Evolutionary conservation across 2,113 vertebrate genomes (phyloP).

Genomic region (Spheniscus mendiculus): DNA sequence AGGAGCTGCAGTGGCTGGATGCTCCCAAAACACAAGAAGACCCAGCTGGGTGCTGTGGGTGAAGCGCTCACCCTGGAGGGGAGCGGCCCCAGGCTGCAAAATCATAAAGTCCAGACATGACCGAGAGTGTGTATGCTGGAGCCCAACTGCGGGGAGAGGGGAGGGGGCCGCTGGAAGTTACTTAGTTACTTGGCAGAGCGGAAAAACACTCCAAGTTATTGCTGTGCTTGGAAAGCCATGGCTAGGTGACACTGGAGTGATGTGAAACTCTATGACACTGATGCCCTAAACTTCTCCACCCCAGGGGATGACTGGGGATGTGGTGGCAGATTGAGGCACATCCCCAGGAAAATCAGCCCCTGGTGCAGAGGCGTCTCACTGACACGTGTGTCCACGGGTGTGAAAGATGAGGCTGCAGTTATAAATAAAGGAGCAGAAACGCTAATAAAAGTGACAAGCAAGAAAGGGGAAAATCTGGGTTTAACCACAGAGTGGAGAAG

Average conservation of each 20-base stretch:
- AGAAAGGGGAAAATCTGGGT: not conserved
- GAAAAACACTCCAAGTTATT: not conserved
- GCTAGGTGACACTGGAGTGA: not conserved
- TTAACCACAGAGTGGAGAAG: not conserved
- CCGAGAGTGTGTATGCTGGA: accelerated
- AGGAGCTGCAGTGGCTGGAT: not conserved
- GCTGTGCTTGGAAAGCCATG: not conserved
- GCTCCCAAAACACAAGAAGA: not conserved
- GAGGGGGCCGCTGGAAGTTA: accelerated
- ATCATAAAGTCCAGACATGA: not conserved
- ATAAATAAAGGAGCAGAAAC: not conserved
- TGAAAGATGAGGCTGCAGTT: not conserved
- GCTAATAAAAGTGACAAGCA: not conserved
- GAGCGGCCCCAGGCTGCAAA: not conserved
- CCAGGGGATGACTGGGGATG: accelerated
- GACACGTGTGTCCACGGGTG: not conserved
- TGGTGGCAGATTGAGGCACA: not conserved
- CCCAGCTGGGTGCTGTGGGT: not conserved
- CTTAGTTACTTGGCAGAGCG: not conserved
- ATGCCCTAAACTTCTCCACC: not conserved
- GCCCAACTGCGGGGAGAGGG: accelerated
- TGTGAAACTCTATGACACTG: not conserved
- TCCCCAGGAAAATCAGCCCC: not conserved
- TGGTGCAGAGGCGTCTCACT: not conserved
- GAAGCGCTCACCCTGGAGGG: accelerated